Percentiles rank a stretch among this genome's conserved stretches.
phyloP scores from a whole-genome alignment of 2,113 vertebrate species.

The Poecilia latipinna region DNA sequence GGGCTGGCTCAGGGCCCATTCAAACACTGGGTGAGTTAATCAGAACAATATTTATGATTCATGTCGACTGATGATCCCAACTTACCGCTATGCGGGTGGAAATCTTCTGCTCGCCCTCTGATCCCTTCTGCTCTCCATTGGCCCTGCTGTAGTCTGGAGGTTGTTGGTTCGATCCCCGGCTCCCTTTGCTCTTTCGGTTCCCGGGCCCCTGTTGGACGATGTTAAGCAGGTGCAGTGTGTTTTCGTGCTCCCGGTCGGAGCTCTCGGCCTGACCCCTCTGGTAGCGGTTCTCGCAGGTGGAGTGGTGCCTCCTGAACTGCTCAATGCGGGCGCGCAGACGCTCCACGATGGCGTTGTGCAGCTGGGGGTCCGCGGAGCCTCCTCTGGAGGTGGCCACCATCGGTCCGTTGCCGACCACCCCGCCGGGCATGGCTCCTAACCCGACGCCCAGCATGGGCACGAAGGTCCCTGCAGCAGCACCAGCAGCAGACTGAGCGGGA shows the following conservation, averaged over 20 bases:
- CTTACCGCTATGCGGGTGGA: constrained; percentile 91
- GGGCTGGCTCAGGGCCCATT: neutral
- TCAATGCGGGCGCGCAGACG: constrained; percentile 93
- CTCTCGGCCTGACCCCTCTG: constrained; percentile 88
- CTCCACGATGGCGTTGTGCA: constrained; percentile 95
- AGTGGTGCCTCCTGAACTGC: constrained; percentile 92
- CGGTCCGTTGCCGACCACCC: constrained; percentile 69
- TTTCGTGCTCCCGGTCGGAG: constrained; percentile 90
- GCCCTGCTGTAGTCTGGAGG: constrained; percentile 78
- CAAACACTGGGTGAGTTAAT: neutral
- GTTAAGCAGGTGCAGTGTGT: constrained; percentile 90
- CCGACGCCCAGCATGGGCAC: constrained; percentile 80
- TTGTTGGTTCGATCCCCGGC: constrained; percentile 77
- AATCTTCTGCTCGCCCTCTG: constrained; percentile 85
- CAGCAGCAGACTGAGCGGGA: constrained; percentile 83
- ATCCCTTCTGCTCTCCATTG: constrained; percentile 81
- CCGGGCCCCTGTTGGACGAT: constrained; percentile 90
- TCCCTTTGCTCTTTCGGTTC: constrained; percentile 83
- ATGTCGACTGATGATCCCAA: constrained; percentile 17
- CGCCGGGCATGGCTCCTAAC: constrained; percentile 80
- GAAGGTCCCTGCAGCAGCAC: constrained; percentile 79
- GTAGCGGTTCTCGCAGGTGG: constrained; percentile 92
- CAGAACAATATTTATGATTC: neutral
- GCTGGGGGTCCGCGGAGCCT: constrained; percentile 84
- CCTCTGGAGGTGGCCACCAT: constrained; percentile 80